These are phyloP conservation scores for Drosophila subsilvestris DNA, from an alignment of 2,888 invertebrate species.

Conservation along the genomic window DNA sequence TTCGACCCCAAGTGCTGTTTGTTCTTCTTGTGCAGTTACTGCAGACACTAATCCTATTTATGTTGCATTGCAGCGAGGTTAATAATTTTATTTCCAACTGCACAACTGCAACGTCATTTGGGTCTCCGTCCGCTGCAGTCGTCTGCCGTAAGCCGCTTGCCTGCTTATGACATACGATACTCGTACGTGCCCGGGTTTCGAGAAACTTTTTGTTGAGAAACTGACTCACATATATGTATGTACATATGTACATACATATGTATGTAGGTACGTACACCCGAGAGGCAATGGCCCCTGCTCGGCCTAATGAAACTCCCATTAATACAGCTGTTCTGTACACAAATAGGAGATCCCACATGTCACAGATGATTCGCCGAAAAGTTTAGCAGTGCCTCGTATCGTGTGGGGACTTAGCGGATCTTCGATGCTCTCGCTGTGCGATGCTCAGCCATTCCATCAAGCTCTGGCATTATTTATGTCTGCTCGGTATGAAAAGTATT, in stretches of 20 bases:
- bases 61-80: slow-evolving; percentile 78
- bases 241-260: not conserved
- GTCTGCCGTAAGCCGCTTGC: slow-evolving; percentile 57
- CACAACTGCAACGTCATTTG: slow-evolving; percentile 54
- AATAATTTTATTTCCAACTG: slow-evolving; percentile 75
- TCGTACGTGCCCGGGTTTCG: slow-evolving; percentile 62
- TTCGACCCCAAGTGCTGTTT: slow-evolving; percentile 29
- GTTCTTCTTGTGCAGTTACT: slow-evolving; percentile 59
- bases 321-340: slow-evolving; percentile 25
- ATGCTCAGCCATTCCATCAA: slow-evolving; percentile 4
- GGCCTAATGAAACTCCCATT: slow-evolving; percentile 59
- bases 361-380: slow-evolving; percentile 27
- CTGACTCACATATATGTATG: not conserved
- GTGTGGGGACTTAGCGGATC: not conserved
- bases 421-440: not conserved
- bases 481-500: slow-evolving; percentile 52
- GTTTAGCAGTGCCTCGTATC: slow-evolving; percentile 1
- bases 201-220: slow-evolving; percentile 56
- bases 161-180: slow-evolving; percentile 77
- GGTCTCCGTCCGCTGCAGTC: slow-evolving; percentile 40
- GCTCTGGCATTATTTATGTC: not conserved
- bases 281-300: slow-evolving; percentile 12
- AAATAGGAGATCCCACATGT: slow-evolving; percentile 38
- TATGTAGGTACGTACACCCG: too few species aligned
- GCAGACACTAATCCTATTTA: slow-evolving; percentile 80